These are phyloP conservation scores for Trichopria drosophilae DNA, from an alignment of 2,888 invertebrate species.

Conservation along the genomic window DNA sequence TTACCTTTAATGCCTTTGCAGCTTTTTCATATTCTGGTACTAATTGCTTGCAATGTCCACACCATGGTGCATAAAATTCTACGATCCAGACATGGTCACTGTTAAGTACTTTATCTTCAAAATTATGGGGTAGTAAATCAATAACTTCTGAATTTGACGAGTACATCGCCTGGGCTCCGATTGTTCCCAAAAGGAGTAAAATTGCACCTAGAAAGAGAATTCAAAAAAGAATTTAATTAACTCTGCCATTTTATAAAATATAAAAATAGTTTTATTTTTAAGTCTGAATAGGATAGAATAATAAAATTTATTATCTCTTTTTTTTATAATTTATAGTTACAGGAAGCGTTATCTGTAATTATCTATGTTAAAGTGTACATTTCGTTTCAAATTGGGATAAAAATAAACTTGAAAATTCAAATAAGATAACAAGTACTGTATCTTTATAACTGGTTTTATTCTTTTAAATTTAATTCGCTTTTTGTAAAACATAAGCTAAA, in stretches of 20 bases:
- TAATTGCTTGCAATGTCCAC: slow-evolving; percentile 86
- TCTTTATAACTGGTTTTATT: too few relatives aligned
- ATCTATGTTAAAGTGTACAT: too few relatives aligned
- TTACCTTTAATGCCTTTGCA: slow-evolving; percentile 88
- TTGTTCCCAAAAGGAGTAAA: slow-evolving; percentile 17
- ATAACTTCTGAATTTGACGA: slow-evolving; percentile 77
- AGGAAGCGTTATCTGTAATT: too few relatives aligned
- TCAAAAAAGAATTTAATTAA: too few relatives aligned
- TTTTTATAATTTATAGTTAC: slow-evolving; percentile 8
- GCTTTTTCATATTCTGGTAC: slow-evolving; percentile 94
- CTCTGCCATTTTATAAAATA: too few relatives aligned
- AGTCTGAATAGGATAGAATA: too few relatives aligned
- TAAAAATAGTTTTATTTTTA: too few relatives aligned
- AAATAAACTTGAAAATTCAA: too few relatives aligned
- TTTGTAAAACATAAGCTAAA: too few relatives aligned
- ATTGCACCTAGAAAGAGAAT: slow-evolving; percentile 12
- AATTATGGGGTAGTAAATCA: slow-evolving; percentile 84
- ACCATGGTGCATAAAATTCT: slow-evolving; percentile 97
- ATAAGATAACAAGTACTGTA: too few relatives aligned
- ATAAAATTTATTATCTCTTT: background rate
- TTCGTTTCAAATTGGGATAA: too few relatives aligned
- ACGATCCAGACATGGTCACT: slow-evolving; percentile 92
- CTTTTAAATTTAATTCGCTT: too few relatives aligned
- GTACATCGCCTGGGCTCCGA: slow-evolving; percentile 63
- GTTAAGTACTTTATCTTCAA: slow-evolving; percentile 79